A percentile compares a stretch with the other conserved stretches of the same genome.
Evolutionary conservation across 2,888 invertebrate genomes (phyloP).

Genomic region (Leptopilina myrica): DNA sequence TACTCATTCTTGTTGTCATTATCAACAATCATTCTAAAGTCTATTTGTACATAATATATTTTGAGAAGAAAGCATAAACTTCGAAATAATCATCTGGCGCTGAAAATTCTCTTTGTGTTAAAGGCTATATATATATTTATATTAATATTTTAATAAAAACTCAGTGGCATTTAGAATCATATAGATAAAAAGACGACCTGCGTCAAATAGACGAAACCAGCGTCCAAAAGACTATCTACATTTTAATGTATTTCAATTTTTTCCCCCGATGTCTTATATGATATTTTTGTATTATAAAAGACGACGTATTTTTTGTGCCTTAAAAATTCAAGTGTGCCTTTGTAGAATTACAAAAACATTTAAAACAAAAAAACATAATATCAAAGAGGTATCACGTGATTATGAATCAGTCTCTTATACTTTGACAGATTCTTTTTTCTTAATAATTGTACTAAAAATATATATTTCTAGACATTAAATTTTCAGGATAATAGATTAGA

Average conservation of each 20-base stretch:
- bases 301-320: constrained; percentile 16
- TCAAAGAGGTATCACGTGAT: constrained; percentile 20
- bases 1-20: constrained; percentile 62
- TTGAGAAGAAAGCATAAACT: not conserved
- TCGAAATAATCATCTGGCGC: not conserved
- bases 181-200: constrained; percentile 61
- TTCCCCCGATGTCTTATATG: constrained; percentile 11
- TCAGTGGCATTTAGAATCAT: not conserved
- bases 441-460: not conserved
- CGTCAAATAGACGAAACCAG: constrained; percentile 64
- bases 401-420: not conserved
- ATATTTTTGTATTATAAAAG: constrained; percentile 32
- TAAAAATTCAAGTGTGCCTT: not conserved
- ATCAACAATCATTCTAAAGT: constrained; percentile 40
- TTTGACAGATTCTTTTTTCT: not conserved
- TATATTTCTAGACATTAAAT: not conserved
- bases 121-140: not conserved
- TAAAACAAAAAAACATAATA: not conserved
- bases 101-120: not conserved
- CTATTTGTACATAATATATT: constrained; percentile 16
- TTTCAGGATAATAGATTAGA: not conserved
- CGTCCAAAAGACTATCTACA: constrained; percentile 53
- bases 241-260: constrained; percentile 28
- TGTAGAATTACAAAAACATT: not conserved
- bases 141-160: not conserved